These are phyloP conservation scores for Apodemus sylvaticus DNA, from an alignment of 2,113 vertebrate genomes.

Conservation along the genomic window DNA sequence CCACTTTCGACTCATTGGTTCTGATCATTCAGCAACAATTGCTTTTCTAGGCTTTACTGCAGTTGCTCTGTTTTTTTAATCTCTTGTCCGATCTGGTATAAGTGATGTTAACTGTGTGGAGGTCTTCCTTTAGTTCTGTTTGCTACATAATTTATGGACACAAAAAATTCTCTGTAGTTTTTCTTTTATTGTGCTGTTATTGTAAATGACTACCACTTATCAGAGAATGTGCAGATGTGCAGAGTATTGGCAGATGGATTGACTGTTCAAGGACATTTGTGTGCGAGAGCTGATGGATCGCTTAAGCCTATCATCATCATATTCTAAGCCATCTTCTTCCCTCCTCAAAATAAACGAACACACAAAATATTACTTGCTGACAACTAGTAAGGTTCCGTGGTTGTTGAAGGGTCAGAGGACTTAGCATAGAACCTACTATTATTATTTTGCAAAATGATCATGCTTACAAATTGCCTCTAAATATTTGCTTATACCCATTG, in stretches of 20 bases:
- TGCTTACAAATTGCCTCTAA: not conserved
- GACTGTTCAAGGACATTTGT: not conserved
- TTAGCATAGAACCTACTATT: not conserved
- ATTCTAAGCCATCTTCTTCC: not conserved
- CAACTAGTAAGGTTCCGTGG: not conserved
- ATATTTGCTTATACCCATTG: not conserved
- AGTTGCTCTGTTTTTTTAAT: not conserved
- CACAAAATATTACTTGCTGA: constrained; percentile 37
- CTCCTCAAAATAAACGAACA: not conserved
- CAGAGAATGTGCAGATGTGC: not conserved
- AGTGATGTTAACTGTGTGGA: not conserved
- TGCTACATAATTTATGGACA: constrained; percentile 44
- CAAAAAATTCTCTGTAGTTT: not conserved
- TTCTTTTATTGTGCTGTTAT: not conserved
- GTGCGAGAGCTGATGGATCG: constrained; percentile 26
- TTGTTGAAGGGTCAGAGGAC: not conserved
- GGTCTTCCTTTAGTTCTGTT: constrained; percentile 25
- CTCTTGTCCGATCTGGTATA: not conserved
- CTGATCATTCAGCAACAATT: not conserved
- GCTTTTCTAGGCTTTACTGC: not conserved
- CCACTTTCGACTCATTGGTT: not conserved
- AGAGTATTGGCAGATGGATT: constrained; percentile 50
- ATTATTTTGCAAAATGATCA: not conserved
- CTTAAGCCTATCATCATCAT: not conserved
- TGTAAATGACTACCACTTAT: constrained; percentile 34